Conservation (phyloP, 2,888 invertebrate genomes). For the Calliscelio sp. region DNA sequence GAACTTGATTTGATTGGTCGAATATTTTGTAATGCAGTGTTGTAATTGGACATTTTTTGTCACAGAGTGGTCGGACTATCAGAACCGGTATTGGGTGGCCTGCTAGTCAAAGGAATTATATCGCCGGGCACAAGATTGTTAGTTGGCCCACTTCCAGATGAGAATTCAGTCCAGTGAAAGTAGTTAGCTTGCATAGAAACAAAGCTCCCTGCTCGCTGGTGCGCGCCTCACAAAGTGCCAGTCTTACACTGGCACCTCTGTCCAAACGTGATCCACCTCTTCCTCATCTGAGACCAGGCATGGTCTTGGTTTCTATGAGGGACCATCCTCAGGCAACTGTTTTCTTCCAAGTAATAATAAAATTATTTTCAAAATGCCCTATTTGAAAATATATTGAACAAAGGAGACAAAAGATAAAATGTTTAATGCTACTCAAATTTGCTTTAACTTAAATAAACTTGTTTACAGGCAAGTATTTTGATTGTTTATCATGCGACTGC, state of each 20-base stretch:
- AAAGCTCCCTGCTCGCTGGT: conserved; percentile 96
- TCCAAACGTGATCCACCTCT: conserved; percentile 85
- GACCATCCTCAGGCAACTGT: conserved; percentile 87
- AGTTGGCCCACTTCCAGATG: conserved; percentile 92
- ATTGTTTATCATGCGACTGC: conserved; percentile 95
- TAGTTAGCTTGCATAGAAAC: conserved; percentile 96
- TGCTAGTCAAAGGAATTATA: conserved; percentile 94
- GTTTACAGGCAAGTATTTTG: conserved; percentile 93
- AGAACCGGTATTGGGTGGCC: conserved; percentile 94
- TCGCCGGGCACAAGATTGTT: conserved; percentile 93
- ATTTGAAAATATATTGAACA: no score
- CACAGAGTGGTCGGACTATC: conserved; percentile 91
- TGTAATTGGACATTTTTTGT: conserved; percentile 51
- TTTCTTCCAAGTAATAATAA: conserved; percentile 88
- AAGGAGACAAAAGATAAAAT: no score
- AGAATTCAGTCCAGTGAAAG: conserved; percentile 91
- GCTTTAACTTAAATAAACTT: no score
- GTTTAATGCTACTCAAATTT: no score
- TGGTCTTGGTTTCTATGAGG: conserved; percentile 91
- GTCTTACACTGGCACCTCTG: conserved; percentile 90
- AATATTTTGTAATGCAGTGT: background rate
- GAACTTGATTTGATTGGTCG: no score
- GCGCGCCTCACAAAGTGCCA: conserved; percentile 96
- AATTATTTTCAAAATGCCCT: no score
- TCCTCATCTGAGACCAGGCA: conserved; percentile 91